Evolutionary conservation across 2,113 vertebrate genomes (phyloP), one percentile per base, ranked within the genome.

Genomic region (Fregetta grallaria): DNA sequence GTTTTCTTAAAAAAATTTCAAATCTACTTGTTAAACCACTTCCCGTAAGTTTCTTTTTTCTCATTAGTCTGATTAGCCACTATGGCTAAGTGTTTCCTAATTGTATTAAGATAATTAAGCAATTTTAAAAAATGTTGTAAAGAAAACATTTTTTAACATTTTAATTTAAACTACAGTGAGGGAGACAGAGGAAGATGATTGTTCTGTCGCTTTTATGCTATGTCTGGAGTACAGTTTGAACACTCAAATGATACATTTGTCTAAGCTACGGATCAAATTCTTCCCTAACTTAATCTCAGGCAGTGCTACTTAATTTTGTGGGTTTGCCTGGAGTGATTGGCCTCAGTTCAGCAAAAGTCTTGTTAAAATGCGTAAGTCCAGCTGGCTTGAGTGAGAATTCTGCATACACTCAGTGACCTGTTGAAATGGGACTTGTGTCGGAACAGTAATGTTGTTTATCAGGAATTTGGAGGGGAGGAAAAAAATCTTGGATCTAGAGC

Each of bases 61-160:
- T 92, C 70, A 88, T 40, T 50, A 96, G 67, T 79, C 32, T 94
- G 72, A 72, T 72, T 94, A 78, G 52, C 75, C 85, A 58, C 78
- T 62, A 74, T 36, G 84, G 71, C 79, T 90, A 11, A 93, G 42
- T 94, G 56, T 95, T 88, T 95, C 53, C 47, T 94, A 85, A 77
- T 88, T 74, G 26, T 95, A 70, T 92, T 96, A 96, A 93, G 49
- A 88, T 93, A 89, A 83, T 88, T 71, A 97, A 97, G 90, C 15
- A 1, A 59, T 73, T 94, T 96, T 87, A 4, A 61, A 89, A 97
- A 98, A 95, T 97, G 77, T 95, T 96, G 86, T 95, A 96, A 95
- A 79, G 76, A 82, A 95, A 93, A 75, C 42, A 67, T 70, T 96
- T 94, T 96, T 97, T 88, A 97, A 94, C 53, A 80, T 95, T 97